Evolutionary conservation across 2,888 invertebrate species (phyloP).

Genomic region (Baronia brevicornis): DNA sequence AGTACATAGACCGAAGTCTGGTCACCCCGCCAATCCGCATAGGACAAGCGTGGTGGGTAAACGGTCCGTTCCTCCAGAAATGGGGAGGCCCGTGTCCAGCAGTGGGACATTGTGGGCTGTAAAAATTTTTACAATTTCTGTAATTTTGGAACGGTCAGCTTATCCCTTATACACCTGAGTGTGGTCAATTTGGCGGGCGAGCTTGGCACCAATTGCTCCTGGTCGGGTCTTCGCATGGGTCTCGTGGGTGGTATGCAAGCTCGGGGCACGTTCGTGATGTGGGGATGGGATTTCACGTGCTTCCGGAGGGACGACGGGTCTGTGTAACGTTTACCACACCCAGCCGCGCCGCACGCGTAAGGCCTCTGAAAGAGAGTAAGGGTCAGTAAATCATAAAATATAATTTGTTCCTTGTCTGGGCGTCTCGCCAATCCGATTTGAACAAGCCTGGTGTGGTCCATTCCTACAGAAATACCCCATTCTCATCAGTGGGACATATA

Average conservation of each 20-base stretch:
- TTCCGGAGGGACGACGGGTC: slow-evolving; percentile 95
- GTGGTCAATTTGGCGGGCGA: slow-evolving; percentile 64
- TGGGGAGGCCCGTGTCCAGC: no score
- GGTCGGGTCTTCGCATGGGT: slow-evolving; percentile 41
- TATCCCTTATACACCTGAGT: slow-evolving; percentile 58
- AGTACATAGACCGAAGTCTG: no score
- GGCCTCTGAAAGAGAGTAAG: slow-evolving; percentile 84
- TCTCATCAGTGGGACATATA: no score
- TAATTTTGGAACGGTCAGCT: slow-evolving; percentile 54
- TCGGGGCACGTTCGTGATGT: slow-evolving; percentile 51
- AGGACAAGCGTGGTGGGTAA: no score
- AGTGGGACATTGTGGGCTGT: slow-evolving; percentile 9
- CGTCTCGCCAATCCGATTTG: no score
- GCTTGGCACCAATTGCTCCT: slow-evolving; percentile 56
- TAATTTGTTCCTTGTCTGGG: no score
- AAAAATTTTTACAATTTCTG: slow-evolving; percentile 37
- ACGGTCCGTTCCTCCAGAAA: no score
- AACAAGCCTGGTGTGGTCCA: no score
- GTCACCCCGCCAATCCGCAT: no score
- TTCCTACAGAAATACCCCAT: no score
- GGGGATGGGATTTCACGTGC: slow-evolving; percentile 90
- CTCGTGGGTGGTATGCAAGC: slow-evolving; percentile 52
- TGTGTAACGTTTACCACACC: slow-evolving; percentile 93
- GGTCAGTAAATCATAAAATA: no score
- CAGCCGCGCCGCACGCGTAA: slow-evolving; percentile 90